phyloP scores from a whole-genome alignment of 2,888 invertebrate genomes.

The Metalampra italica region DNA sequence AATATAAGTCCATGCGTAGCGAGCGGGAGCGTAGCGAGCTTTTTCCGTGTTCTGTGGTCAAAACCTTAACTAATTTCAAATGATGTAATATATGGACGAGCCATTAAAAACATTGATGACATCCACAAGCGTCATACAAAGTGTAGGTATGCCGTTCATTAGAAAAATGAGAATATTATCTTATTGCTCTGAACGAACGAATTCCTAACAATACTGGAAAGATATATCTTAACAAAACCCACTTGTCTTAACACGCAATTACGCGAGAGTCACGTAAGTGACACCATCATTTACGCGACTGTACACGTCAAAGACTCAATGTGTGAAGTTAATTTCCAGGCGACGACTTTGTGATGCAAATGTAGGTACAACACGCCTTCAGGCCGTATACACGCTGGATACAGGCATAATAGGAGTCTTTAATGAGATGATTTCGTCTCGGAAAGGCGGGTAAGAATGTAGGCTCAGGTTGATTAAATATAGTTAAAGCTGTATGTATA shows the following conservation, averaged over 20 bases:
- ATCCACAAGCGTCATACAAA: too few species aligned
- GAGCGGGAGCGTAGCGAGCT: too few species aligned
- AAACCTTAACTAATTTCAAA: too few species aligned
- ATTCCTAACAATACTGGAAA: neutral
- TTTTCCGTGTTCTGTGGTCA: too few species aligned
- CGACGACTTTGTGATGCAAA: conserved; percentile 61
- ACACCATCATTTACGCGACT: conserved; percentile 9
- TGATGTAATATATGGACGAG: too few species aligned
- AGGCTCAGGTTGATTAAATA: neutral
- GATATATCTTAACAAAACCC: neutral
- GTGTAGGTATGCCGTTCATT: neutral
- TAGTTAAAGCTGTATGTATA: neutral
- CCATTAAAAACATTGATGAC: too few species aligned
- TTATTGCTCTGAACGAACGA: neutral
- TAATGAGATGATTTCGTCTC: conserved; percentile 12
- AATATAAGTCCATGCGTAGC: too few species aligned
- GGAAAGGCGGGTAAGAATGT: neutral
- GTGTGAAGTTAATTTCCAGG: conserved; percentile 47
- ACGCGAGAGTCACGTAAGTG: neutral
- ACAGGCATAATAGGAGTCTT: conserved; percentile 17
- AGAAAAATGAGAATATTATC: neutral
- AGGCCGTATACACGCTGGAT: conserved; percentile 5
- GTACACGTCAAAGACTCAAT: conserved; percentile 19
- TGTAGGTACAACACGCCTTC: conserved; percentile 23
- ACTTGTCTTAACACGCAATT: neutral